Percentiles rank a stretch among this genome's conserved stretches.
phyloP scores from a whole-genome alignment of 2,113 vertebrate genomes.

The Argyrosomus japonicus region DNA sequence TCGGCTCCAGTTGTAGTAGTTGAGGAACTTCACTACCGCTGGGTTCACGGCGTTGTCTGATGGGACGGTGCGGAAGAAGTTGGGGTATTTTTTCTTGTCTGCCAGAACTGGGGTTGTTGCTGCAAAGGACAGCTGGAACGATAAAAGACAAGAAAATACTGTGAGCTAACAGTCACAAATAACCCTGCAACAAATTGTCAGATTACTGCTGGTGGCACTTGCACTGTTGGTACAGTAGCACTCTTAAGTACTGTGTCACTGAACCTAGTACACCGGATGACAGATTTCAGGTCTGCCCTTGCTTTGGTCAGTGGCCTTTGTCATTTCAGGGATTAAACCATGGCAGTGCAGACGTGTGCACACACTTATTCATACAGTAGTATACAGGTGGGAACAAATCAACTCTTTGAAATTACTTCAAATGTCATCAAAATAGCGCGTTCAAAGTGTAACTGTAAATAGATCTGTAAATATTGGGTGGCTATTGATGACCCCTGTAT shows the following conservation, averaged over 20 bases:
- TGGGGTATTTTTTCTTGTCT: constrained; percentile 99
- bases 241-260: constrained; percentile 1
- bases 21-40: constrained; percentile 96
- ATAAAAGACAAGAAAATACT: constrained; percentile 53
- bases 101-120: constrained; percentile 97
- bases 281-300: constrained; percentile 13
- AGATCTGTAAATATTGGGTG: constrained; percentile 51
- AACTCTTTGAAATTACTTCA: constrained; percentile 60
- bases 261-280: neutral
- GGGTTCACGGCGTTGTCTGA: constrained; percentile 99
- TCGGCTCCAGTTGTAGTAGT: constrained; percentile 93
- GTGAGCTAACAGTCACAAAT: constrained; percentile 4
- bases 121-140: constrained; percentile 94
- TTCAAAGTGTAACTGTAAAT: constrained; percentile 48
- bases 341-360: neutral
- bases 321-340: constrained; percentile 25
- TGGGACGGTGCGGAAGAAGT: constrained; percentile 98
- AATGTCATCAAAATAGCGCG: constrained; percentile 58
- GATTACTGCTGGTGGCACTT: neutral
- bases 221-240: neutral
- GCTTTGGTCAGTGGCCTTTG: constrained; percentile 1
- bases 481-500: constrained; percentile 44
- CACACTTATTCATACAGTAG: constrained; percentile 11
- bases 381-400: constrained; percentile 5
- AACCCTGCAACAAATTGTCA: constrained; percentile 7